Evolutionary conservation across 2,888 invertebrate species (phyloP).

Genomic region (Maniola hyperantus): DNA sequence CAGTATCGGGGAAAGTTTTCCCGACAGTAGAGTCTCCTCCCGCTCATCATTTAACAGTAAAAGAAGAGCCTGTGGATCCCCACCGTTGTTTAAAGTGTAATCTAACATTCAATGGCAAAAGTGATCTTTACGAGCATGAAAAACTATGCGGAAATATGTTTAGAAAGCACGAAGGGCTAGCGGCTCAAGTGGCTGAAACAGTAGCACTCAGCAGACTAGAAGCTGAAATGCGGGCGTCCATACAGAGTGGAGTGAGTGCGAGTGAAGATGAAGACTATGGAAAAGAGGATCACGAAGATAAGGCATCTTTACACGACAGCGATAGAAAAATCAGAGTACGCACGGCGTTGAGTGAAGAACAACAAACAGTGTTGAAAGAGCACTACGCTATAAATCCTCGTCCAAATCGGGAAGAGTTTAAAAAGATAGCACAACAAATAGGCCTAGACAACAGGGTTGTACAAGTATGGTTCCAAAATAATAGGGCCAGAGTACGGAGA

Average conservation of each 20-base stretch:
- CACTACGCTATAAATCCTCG: conserved; percentile 95
- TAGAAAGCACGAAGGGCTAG: conserved; percentile 87
- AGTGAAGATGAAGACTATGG: conserved; percentile 84
- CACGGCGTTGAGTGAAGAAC: conserved; percentile 97
- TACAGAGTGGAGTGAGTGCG: conserved; percentile 79
- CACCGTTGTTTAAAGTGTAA: conserved; percentile 84
- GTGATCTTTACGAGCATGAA: conserved; percentile 87
- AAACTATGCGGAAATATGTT: conserved; percentile 83
- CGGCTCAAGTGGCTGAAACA: conserved; percentile 89
- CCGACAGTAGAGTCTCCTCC: conserved; percentile 65
- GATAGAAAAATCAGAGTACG: conserved; percentile 94
- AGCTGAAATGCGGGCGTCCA: conserved; percentile 75
- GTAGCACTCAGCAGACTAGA: conserved; percentile 80
- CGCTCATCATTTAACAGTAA: conserved; percentile 57
- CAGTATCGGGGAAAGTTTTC: conserved; percentile 75
- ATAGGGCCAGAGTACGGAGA: conserved; percentile 93
- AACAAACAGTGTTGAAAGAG: conserved; percentile 93
- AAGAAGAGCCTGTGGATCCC: conserved; percentile 68
- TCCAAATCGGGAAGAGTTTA: conserved; percentile 96
- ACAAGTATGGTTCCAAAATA: conserved; percentile 98
- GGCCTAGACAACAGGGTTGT: conserved; percentile 91
- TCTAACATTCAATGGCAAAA: conserved; percentile 81
- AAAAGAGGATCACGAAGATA: conserved; percentile 78
- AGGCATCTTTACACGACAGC: conserved; percentile 81
- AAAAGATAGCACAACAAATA: conserved; percentile 91